Evolutionary conservation across 2,888 invertebrate species (phyloP), one percentile per base, ranked within the genome.

Genomic region (Pheosia tremula): DNA sequence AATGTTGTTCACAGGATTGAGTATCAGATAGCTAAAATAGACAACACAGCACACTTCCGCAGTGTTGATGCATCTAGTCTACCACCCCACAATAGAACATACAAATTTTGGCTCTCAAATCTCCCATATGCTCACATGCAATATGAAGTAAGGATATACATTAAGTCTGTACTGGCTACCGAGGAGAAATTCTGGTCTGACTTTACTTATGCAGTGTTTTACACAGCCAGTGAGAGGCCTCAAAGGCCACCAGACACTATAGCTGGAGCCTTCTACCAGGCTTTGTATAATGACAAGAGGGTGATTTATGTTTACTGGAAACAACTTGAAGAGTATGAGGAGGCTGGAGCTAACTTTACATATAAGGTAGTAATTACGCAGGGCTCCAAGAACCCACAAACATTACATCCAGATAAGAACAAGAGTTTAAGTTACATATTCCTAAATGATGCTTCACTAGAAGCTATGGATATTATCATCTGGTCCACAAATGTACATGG

Each of bases 231-330:
- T 79, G 92, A 93, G 68, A 85, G 66, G 62, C 97, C 97, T 3
- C 94, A 93, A 24, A 89, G 94, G 45, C 95, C 97, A 45, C 98
- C 98, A 0, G 94, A 94, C 58, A 95, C 96, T 4, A 95, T 95
- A 68, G 91, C 95, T 13, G 97, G 98, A 52, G 96, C 96, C 78
- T 98, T 97, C 83, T 95, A 96, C 83, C 94, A 96, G 69, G 87
- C 90, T 88, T 85, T 85, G 59, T 94, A 85, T 76, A 89, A 93
- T 36, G 86, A 88, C 52, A 93, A 94, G 64, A 92, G 96, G 68
- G 94, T 95, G 60, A 91, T 97, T 53, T 95, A 95, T 82, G 89
- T 98, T 37, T 98, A 97, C 84, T 98, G 98, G 97, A 96, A 97
- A 80, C 95, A 96, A 69, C 94, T 98, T 58, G 95, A 95, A 36